These are phyloP conservation scores for Mesocentrotus franciscanus DNA, from an alignment of 53 echinoderm and acorn worm genomes.

Conservation along the genomic window DNA sequence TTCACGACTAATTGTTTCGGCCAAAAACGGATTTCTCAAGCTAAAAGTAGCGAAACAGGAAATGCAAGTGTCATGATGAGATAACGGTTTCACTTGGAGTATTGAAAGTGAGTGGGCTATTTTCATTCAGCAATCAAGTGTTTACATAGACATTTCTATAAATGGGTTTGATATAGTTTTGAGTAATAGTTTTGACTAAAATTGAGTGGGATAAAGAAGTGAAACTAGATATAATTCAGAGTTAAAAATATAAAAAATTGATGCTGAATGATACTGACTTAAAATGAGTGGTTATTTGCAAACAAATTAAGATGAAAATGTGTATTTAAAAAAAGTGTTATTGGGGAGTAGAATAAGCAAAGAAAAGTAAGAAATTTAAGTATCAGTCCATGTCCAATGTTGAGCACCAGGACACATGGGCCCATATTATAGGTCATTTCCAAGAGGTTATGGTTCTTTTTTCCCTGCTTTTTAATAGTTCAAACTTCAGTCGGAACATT, in stretches of 20 bases:
- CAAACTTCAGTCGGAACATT: background rate
- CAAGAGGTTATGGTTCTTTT: background rate
- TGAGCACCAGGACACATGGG: background rate
- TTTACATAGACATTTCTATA: background rate
- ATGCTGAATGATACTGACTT: background rate
- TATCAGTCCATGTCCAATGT: too few relatives aligned
- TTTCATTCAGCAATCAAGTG: background rate
- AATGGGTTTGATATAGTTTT: background rate
- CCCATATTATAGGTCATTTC: background rate
- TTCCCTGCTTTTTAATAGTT: background rate
- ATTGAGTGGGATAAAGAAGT: too few relatives aligned
- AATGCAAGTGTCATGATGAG: background rate
- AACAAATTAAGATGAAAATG: background rate
- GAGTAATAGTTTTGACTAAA: too few relatives aligned
- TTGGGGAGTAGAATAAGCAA: background rate
- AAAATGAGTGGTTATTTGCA: background rate
- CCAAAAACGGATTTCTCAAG: background rate
- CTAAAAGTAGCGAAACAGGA: background rate
- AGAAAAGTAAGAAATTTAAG: background rate
- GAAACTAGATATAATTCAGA: background rate
- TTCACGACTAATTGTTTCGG: background rate
- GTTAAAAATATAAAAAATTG: background rate
- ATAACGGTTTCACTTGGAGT: background rate
- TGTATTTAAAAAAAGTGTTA: background rate
- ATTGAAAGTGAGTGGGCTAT: background rate